These are phyloP conservation scores for Chloebia gouldiae DNA, from an alignment of 2,113 vertebrate species.

Conservation along the genomic window DNA sequence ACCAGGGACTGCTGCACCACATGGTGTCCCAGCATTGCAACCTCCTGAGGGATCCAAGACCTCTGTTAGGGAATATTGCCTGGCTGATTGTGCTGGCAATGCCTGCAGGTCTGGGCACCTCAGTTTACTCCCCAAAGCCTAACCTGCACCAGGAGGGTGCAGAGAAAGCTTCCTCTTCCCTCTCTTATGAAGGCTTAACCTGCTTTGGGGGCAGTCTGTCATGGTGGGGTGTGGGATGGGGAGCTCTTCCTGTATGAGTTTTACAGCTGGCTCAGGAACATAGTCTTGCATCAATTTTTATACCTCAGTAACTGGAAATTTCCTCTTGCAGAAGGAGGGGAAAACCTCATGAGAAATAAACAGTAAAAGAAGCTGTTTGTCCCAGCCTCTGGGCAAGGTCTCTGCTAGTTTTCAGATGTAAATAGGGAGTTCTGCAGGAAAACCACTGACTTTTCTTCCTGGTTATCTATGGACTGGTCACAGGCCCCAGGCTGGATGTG, in stretches of 20 bases:
- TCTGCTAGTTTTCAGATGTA: conserved; percentile 38
- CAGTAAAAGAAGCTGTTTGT: conserved; percentile 31
- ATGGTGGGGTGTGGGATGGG: too few relatives aligned
- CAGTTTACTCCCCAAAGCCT: neutral
- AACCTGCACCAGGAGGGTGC: neutral
- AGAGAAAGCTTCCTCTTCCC: neutral
- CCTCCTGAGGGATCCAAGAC: neutral
- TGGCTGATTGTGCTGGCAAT: neutral
- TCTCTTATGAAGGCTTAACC: neutral
- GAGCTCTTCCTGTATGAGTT: neutral
- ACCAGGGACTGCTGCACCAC: neutral
- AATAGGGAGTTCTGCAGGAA: neutral
- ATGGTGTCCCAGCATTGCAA: rapidly evolving
- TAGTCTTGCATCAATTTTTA: neutral
- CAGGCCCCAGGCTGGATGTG: neutral
- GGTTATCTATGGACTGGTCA: neutral
- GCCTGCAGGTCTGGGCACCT: neutral
- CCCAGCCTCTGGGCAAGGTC: neutral
- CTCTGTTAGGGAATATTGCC: neutral
- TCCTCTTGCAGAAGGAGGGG: neutral
- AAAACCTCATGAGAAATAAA: neutral
- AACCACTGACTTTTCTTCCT: conserved; percentile 11
- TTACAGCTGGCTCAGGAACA: neutral
- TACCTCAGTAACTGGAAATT: conserved; percentile 5
- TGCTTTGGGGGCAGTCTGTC: neutral